Evolutionary conservation across 2,888 invertebrate species (phyloP), one percentile per base, ranked within the genome.

Genomic region (Chrysomela aeneicollis): DNA sequence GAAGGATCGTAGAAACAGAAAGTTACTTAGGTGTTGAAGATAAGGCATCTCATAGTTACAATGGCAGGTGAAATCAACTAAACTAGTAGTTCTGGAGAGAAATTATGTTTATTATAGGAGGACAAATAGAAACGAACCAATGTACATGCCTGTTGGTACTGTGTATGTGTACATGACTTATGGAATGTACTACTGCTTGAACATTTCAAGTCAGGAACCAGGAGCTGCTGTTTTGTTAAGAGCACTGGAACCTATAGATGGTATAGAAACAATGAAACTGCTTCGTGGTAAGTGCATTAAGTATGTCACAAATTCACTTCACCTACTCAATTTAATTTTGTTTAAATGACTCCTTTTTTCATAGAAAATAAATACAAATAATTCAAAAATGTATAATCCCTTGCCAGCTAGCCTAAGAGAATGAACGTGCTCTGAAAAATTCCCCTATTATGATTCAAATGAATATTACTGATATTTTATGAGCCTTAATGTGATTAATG

Each of bases 171-270:
- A 92, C 73, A 83, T 88, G 73, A 91, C 90, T 1, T 92, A 92
- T 77, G 91, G 92, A 69, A 89, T 90, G 87, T 91, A 92, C 75
- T 85, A 87, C 74, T 91, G 91, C 76, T 87, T 92, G 74, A 92
- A 92, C 78, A 88, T 92, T 66, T 90, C 91, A 30, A 87, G 89
- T 72, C 79, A 82, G 82, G 88, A 85, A 70, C 83, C 85, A 63
- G 92, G 92, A 9, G 87, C 87, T 54, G 90, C 89, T 10, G 89
- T 91, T 49, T 81, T 92, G 52, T 72, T 92, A 51, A 83, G 92
- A 78, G 88, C 88, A n/a, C 52, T 90, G 17, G 88, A 91, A 73
- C 90, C 91, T 1, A 55, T 87, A 1, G 84, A 86, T 73, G 88
- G 89, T 58, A 72, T 85, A n/a, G 85, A 87, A 21, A 67, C 75